Evolutionary conservation across 2,888 invertebrate genomes (phyloP).

Genomic region (Macrophya annulata): DNA sequence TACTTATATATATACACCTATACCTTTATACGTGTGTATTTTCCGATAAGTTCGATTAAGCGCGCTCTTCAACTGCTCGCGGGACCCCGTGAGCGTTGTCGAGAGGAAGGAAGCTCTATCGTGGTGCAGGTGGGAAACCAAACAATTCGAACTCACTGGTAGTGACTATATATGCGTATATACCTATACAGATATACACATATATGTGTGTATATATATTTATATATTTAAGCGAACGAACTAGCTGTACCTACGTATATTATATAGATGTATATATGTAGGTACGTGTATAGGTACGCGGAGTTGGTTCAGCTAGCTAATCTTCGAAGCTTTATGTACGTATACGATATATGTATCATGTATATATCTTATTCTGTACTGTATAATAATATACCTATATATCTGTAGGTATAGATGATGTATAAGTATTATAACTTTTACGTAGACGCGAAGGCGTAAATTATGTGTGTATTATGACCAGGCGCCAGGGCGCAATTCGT

Average conservation of each 20-base stretch:
- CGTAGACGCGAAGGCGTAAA: constrained; percentile 49
- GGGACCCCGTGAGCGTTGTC: neutral
- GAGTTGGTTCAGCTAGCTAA: constrained; percentile 60
- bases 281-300: neutral
- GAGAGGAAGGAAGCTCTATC: constrained; percentile 46
- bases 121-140: constrained; percentile 52
- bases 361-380: neutral
- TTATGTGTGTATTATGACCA: constrained; percentile 33
- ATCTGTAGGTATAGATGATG: neutral
- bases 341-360: neutral
- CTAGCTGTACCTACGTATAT: neutral
- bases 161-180: constrained; percentile 1
- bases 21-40: constrained; percentile 11
- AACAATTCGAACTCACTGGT: constrained; percentile 59
- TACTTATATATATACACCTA: neutral
- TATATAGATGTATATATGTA: neutral
- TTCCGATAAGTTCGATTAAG: constrained; percentile 53
- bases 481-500: constrained; percentile 37
- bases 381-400: neutral
- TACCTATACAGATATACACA: neutral
- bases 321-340: constrained; percentile 55
- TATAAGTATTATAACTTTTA: neutral
- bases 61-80: constrained; percentile 44
- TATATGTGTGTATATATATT: neutral
- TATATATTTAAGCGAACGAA: neutral